Conservation (phyloP, 2,113 vertebrate genomes). For the Seriola rivoliana region DNA sequence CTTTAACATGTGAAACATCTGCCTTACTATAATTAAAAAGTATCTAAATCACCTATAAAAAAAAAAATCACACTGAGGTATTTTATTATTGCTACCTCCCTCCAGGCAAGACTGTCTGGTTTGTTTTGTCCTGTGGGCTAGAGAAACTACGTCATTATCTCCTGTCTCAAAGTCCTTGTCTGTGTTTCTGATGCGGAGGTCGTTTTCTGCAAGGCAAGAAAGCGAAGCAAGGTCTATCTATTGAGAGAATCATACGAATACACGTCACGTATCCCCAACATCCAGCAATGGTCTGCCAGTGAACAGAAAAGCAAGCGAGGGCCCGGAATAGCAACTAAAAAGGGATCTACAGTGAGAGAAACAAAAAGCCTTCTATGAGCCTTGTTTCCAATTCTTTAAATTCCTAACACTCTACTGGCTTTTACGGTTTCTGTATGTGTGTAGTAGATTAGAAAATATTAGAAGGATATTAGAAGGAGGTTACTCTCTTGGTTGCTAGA, state of each 20-base stretch:
- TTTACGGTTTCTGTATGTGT: too few relatives aligned
- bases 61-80: neutral
- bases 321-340: neutral
- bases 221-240: neutral
- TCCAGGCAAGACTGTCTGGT: neutral
- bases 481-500: neutral
- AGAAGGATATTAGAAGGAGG: too few relatives aligned
- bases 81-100: neutral
- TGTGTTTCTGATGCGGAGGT: neutral
- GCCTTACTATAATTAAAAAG: neutral
- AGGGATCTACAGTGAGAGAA: too few relatives aligned
- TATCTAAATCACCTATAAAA: neutral
- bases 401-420: neutral
- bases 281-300: neutral
- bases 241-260: neutral
- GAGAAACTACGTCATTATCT: neutral
- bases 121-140: neutral
- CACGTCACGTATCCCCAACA: neutral
- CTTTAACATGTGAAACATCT: neutral
- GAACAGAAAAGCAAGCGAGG: neutral
- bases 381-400: too few relatives aligned
- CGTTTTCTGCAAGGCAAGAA: neutral
- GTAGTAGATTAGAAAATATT: too few relatives aligned
- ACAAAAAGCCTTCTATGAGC: too few relatives aligned
- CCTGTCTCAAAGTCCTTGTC: neutral